These are phyloP conservation scores for Drosophila ezoana DNA, from an alignment of 2,888 invertebrate genomes.

Conservation along the genomic window DNA sequence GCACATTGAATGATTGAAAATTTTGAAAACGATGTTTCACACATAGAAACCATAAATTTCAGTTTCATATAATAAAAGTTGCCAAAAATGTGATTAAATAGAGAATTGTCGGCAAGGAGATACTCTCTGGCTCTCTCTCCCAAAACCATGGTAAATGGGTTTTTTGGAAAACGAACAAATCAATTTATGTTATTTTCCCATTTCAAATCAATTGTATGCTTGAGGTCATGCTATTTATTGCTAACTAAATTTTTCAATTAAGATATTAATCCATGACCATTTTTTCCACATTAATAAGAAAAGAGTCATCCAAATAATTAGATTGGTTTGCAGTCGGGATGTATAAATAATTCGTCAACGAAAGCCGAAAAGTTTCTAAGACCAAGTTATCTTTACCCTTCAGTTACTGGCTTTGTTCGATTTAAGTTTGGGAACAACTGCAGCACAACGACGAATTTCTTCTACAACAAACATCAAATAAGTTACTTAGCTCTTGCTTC, in stretches of 20 bases:
- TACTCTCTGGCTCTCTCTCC: not conserved
- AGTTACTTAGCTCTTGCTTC: conserved; percentile 57
- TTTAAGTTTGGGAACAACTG: conserved; percentile 13
- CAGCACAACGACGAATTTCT: too few species aligned
- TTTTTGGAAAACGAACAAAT: too few species aligned
- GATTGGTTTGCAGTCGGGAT: conserved; percentile 52
- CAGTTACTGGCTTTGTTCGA: conserved; percentile 29
- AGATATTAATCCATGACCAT: not conserved
- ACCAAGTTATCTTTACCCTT: conserved; percentile 34
- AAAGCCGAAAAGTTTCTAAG: conserved; percentile 45
- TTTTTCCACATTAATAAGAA: not conserved
- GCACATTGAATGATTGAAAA: conserved; percentile 72
- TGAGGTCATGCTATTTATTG: too few species aligned
- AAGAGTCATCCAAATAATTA: conserved; percentile 35
- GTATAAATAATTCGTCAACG: not conserved
- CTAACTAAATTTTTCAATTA: not conserved
- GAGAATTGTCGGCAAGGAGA: not conserved
- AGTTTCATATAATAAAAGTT: conserved; percentile 1
- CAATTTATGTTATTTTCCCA: too few species aligned
- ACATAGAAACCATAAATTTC: conserved; percentile 30
- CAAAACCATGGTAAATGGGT: too few species aligned
- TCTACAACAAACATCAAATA: conserved; percentile 44
- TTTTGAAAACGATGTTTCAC: conserved; percentile 13
- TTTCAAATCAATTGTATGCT: too few species aligned
- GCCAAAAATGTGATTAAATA: not conserved